A percentile compares a stretch with the other conserved stretches of the same genome.
Conservation (phyloP, 92 coral and sea anemone species). For the Plumapathes pennacea region DNA sequence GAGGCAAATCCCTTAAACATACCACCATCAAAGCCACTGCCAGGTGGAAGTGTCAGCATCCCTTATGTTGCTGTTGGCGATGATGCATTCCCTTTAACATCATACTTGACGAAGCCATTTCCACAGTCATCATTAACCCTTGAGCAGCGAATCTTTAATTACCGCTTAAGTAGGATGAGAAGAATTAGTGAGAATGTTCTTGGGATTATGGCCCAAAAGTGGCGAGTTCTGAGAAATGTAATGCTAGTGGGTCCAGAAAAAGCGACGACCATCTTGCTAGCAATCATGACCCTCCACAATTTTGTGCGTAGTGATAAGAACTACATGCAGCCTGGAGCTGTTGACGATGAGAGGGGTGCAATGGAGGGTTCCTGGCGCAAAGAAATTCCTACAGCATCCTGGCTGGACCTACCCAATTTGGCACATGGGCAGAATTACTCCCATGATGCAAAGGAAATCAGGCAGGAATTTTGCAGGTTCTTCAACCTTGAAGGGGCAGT, state of each 20-base stretch:
- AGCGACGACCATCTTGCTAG: constrained; percentile 18
- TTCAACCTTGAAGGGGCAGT: constrained; percentile 33
- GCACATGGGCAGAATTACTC: constrained; percentile 15
- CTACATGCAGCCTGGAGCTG: constrained; percentile 8
- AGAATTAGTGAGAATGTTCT: constrained; percentile 46
- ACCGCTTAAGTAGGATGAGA: constrained; percentile 47
- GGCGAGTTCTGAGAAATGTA: constrained; percentile 37
- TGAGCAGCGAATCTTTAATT: constrained; percentile 27
- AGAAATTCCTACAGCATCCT: constrained; percentile 9
- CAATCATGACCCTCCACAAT: constrained; percentile 19
- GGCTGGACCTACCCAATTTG: constrained; percentile 5
- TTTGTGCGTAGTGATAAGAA: constrained; percentile 6
- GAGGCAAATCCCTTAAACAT: not conserved
- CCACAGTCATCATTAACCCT: constrained; percentile 12
- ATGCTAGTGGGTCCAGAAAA: constrained; percentile 5
- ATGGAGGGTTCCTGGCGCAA: constrained; percentile 4
- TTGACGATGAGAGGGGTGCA: constrained; percentile 13
- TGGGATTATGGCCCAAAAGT: constrained; percentile 50
- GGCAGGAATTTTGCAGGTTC: constrained; percentile 26
- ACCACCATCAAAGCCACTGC: constrained; percentile 10
- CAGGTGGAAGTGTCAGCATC: constrained; percentile 10
- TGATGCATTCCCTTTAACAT: constrained; percentile 25
- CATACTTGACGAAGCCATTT: constrained; percentile 43
- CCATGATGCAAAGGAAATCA: constrained; percentile 18
- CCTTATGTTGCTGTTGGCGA: constrained; percentile 13